Evolutionary conservation across 92 coral and sea anemone genomes (phyloP), one percentile per base, ranked within the genome.

Genomic region (Scolanthus callimorphus): DNA sequence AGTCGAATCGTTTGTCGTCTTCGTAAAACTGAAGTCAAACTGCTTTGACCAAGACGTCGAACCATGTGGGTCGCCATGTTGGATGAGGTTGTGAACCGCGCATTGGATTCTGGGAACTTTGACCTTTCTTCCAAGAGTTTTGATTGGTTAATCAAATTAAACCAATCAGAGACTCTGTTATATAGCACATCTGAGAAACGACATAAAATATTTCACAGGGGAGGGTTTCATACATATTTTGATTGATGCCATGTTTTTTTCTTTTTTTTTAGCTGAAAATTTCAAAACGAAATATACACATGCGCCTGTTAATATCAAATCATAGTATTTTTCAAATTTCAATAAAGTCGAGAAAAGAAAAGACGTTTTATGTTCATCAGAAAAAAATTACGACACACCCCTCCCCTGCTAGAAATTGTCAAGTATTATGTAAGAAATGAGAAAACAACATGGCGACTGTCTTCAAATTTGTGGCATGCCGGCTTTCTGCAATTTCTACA

Each of bases 31-130:
- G 64, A 60, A 39, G 82, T 62, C 51, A 88, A 70, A 41, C 67
- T 70, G 65, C 73, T 65, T 64, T 69, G 60, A 28, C 81, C 77
- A 29, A 60, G 64, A 27, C 59, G 81, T 67, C 96, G 77, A 39
- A 80, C 69, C 96, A 94, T 84, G 99, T 89, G 90, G 59, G 85
- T 59, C 86, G 95, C 99, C 99, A 88, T 92, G 59, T 88, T 81
- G 95, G 76, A 72, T 43, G 64, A 46, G 20, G 24, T 57, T 26
- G 45, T 21, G 1, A 38, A 2, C 26, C 2, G 50, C 19, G 65
- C 76, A 57, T 46, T 57, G 84, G 15, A 55, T 51, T 28, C 25
- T 75, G 94, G 94, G 92, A 70, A 53, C 24, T 27, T 49, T 3
- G 38, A 31, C 30, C 8, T 51, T 37, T 38, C 2, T 23, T 9